phyloP scores from a whole-genome alignment of 2,113 vertebrate genomes.

The Catharus fuscescens region DNA sequence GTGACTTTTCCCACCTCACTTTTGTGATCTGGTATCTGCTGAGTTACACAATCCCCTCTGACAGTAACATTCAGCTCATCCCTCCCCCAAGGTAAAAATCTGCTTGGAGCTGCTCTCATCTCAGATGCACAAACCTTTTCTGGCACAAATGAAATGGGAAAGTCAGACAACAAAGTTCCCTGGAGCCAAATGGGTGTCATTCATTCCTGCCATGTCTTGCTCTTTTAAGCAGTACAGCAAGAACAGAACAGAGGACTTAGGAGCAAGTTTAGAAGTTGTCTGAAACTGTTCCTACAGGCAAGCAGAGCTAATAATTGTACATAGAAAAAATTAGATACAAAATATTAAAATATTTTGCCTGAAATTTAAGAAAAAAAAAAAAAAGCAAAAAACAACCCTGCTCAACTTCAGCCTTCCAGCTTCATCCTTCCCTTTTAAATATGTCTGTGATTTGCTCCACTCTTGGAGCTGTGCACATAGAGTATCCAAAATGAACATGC shows the following conservation, averaged over 20 bases:
- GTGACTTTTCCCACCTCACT: neutral
- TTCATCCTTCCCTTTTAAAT: neutral
- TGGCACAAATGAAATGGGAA: neutral
- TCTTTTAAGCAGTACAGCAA: neutral
- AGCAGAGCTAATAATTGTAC: neutral
- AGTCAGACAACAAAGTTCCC: neutral
- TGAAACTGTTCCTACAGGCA: neutral
- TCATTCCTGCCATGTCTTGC: neutral
- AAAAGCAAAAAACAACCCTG: neutral
- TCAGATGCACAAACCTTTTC: neutral
- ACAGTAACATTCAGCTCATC: neutral
- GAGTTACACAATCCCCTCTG: neutral
- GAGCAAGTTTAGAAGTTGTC: neutral
- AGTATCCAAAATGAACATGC: neutral
- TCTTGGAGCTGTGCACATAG: neutral
- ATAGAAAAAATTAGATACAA: neutral
- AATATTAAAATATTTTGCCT: neutral
- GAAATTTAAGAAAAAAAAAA: neutral
- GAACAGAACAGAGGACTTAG: neutral
- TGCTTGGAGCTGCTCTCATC: conserved; percentile 1
- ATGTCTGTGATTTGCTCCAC: neutral
- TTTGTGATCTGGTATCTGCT: neutral
- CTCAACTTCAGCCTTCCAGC: neutral
- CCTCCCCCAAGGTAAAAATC: conserved; percentile 13
- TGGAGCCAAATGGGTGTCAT: neutral